Evolutionary conservation across 2,113 vertebrate species (phyloP).

Genomic region (Python bivittatus): DNA sequence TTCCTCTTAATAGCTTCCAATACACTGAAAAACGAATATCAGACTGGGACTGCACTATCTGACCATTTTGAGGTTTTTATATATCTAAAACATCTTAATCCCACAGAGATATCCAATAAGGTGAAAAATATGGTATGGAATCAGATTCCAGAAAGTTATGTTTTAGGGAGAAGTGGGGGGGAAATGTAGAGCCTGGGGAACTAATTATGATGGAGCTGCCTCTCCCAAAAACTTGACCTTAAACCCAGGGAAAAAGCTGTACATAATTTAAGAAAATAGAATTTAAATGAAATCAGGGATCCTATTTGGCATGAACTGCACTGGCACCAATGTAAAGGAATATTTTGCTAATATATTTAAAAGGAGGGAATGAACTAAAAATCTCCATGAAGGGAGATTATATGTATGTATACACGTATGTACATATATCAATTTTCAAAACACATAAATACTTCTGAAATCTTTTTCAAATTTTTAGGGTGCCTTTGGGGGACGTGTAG

Average conservation of each 20-base stretch:
- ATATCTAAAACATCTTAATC: conserved; percentile 55
- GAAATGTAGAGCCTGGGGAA: conserved; percentile 53
- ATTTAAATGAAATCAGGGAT: conserved; percentile 38
- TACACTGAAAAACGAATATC: neutral
- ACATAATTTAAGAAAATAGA: conserved; percentile 51
- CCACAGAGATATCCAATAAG: conserved; percentile 59
- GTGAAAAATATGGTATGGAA: conserved; percentile 61
- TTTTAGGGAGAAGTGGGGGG: neutral
- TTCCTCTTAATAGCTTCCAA: neutral
- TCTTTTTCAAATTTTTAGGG: neutral
- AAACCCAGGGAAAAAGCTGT: conserved; percentile 50
- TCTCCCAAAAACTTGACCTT: conserved; percentile 61
- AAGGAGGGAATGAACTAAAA: neutral
- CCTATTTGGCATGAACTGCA: neutral
- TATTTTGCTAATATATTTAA: neutral
- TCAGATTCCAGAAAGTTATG: conserved; percentile 40
- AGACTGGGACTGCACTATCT: conserved; percentile 51
- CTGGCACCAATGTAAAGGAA: neutral
- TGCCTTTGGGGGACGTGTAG: conserved; percentile 29
- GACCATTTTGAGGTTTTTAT: conserved; percentile 48
- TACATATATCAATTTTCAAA: neutral
- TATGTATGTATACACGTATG: neutral
- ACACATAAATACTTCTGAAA: neutral
- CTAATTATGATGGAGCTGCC: conserved; percentile 61
- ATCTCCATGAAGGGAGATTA: rapidly evolving